Conservation (phyloP, 2,888 invertebrate species). For the Drosophila ustulata region DNA sequence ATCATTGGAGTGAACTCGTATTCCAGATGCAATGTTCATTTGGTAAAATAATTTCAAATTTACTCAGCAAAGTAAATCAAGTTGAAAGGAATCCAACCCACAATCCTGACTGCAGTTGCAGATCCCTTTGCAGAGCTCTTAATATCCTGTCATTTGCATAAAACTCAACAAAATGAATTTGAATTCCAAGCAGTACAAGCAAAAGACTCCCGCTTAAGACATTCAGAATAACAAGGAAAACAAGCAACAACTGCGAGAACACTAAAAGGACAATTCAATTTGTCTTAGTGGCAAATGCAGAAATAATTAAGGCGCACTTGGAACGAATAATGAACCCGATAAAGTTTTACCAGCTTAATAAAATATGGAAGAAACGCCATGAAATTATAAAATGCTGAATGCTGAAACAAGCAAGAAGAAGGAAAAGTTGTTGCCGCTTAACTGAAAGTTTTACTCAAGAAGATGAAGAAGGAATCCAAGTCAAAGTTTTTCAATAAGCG, state of each 20-base stretch:
- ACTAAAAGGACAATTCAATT: conserved; percentile 38
- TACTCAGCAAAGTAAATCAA: background rate
- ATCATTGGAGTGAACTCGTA: background rate
- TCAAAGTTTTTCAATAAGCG: conserved; percentile 60
- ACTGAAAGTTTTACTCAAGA: conserved; percentile 44
- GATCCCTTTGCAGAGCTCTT: background rate
- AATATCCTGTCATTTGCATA: conserved; percentile 30
- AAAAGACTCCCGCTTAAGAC: conserved; percentile 12
- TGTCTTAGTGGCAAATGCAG: conserved; percentile 31
- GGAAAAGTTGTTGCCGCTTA: conserved; percentile 46
- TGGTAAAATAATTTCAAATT: background rate
- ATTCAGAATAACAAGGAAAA: conserved; percentile 23
- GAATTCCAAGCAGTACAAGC: conserved; percentile 19
- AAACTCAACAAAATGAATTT: conserved; percentile 2
- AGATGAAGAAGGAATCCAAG: conserved; percentile 15
- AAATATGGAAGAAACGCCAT: conserved; percentile 45
- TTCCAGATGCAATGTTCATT: background rate
- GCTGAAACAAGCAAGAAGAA: conserved; percentile 3
- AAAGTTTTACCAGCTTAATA: conserved; percentile 48
- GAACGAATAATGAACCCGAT: conserved; percentile 47
- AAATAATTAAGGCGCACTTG: conserved; percentile 49
- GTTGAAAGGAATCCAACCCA: background rate
- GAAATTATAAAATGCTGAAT: conserved; percentile 45
- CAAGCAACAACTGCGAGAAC: conserved; percentile 17
- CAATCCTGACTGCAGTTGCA: background rate